Percentiles rank a stretch among this genome's conserved stretches.
Conservation (phyloP, 2,113 vertebrate genomes). For the Elachura formosa region DNA sequence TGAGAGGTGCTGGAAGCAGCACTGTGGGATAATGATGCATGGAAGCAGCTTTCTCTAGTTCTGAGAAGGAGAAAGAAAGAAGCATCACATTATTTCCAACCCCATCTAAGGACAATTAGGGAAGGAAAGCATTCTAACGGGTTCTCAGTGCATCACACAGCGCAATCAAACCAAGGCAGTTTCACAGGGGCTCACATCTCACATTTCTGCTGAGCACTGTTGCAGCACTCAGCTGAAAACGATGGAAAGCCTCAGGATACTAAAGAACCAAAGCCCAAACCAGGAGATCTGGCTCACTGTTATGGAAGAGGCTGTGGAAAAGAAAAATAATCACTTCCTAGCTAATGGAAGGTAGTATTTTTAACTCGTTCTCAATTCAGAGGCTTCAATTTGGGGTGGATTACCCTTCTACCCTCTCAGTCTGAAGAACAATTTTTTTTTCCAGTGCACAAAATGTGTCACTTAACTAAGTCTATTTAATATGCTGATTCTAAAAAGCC, state of each 20-base stretch:
- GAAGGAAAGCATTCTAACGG: background rate
- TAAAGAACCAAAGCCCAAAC: background rate
- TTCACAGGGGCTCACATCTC: background rate
- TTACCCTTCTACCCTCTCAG: background rate
- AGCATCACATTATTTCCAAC: background rate
- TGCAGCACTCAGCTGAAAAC: background rate
- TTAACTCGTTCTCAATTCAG: background rate
- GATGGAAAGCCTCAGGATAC: background rate
- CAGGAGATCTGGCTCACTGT: background rate
- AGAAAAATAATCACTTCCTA: background rate
- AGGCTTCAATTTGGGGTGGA: background rate
- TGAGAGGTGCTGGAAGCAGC: background rate
- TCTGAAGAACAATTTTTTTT: background rate
- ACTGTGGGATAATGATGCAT: background rate
- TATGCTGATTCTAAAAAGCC: background rate
- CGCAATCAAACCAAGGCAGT: background rate
- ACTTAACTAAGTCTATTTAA: background rate
- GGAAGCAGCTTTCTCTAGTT: background rate
- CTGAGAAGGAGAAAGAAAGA: background rate
- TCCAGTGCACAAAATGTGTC: background rate
- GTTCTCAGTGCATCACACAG: background rate
- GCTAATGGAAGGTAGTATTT: background rate
- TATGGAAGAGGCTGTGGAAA: background rate
- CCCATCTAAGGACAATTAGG: background rate
- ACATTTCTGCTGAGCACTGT: background rate